A percentile compares a stretch with the other conserved stretches of the same genome.
Evolutionary conservation across 2,113 vertebrate species (phyloP).

Genomic region (Saimiri boliviensis): DNA sequence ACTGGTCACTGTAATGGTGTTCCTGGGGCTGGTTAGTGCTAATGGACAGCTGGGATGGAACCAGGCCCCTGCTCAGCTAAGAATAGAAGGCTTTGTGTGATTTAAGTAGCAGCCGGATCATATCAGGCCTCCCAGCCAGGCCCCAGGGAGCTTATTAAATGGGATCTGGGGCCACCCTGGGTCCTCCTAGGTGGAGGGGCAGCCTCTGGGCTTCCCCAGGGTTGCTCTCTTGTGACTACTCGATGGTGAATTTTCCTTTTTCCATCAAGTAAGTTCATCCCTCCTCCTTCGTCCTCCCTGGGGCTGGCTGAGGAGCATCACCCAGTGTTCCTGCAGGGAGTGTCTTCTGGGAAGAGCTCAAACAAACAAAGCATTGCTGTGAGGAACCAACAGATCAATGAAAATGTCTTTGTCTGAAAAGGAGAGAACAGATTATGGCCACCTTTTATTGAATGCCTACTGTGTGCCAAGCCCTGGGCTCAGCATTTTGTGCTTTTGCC

Average conservation of each 20-base stretch:
- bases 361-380: constrained; percentile 56
- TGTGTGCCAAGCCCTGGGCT: not conserved
- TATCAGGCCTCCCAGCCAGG: constrained; percentile 18
- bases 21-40: not conserved
- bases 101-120: constrained; percentile 49
- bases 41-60: not conserved
- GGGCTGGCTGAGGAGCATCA: not conserved
- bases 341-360: constrained; percentile 53
- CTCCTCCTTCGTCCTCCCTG: not conserved
- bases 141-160: constrained; percentile 56
- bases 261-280: not conserved
- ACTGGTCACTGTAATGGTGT: not conserved
- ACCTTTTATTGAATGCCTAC: not conserved
- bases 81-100: constrained; percentile 62
- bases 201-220: not conserved
- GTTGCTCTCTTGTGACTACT: not conserved
- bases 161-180: constrained; percentile 15
- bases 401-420: constrained; percentile 21
- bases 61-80: not conserved
- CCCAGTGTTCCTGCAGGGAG: constrained; percentile 1
- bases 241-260: constrained; percentile 26
- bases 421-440: not conserved
- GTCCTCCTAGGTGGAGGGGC: not conserved
- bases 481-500: not conserved
- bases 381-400: not conserved